Evolutionary conservation across 2,113 vertebrate genomes (phyloP), one percentile per base, ranked within the genome.

Genomic region (Dasypus novemcinctus): DNA sequence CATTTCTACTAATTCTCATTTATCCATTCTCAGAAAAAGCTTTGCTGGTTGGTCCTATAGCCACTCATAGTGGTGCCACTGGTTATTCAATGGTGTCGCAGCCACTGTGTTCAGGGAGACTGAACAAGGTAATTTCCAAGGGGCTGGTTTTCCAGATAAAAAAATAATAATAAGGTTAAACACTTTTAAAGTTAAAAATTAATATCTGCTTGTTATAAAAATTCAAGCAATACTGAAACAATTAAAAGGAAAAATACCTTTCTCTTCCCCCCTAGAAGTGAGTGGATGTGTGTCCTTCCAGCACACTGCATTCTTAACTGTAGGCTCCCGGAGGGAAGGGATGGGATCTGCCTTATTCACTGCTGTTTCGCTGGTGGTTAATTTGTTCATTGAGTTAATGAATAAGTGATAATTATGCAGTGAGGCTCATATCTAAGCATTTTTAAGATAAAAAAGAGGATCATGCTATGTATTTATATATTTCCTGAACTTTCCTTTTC

Each of bases 201-300:
- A 94, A 87, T 72, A 89, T 80, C 71, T 36, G 66, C 63, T 91
- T 91, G 27, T 64, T 83, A 52, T 46, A 92, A 96, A 86, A 93
- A 75, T 76, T 84, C 69, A 82, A 95, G 66, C 79, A 63, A 84
- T 36, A 76, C 25, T 72, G 76, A 92, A 88, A 86, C 85, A 74
- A 49, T 63, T 0, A 61, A 69, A 71, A 75, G 36, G 41, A 29
- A 91, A 87, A 81, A 12, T 27, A 36, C 20, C 33, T 86, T 86
- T 71, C n/a, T 33, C 20, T 57, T 33, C 31, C 4, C 2, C 3
- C 29, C n/a, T 83, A 13, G 41, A 46, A 49, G 64, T 57, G 31
- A n/a, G 13, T 43, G 5, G 74, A 41, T 18, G 21, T 7, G 5
- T 36, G 8, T 27, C 71, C 31, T 76, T 68, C 33, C 14, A 54